Evolutionary conservation across 2,888 invertebrate species (phyloP).

Genomic region (Drosophila meridiana): DNA sequence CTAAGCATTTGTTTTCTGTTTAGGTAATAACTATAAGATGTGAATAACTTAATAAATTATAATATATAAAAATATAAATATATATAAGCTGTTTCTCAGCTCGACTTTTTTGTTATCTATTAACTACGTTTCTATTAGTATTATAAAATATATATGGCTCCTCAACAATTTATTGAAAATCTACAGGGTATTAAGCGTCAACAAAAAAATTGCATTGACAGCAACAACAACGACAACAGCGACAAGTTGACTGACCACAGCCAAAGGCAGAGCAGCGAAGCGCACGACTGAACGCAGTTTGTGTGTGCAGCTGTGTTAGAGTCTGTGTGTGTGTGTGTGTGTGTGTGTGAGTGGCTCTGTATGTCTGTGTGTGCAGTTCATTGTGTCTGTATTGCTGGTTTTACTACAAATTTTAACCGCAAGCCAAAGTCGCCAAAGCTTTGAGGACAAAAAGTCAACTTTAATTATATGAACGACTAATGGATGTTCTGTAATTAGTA

Average conservation of each 20-base stretch:
- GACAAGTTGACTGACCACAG: constrained; percentile 33
- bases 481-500: background rate
- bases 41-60: no score
- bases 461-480: background rate
- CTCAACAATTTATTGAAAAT: background rate
- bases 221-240: constrained; percentile 1
- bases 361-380: constrained; percentile 8
- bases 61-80: no score
- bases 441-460: background rate
- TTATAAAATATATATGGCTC: background rate
- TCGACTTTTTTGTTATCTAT: no score
- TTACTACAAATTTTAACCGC: constrained; percentile 10
- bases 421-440: constrained; percentile 32
- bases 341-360: background rate
- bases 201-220: constrained; percentile 18
- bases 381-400: constrained; percentile 12
- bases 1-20: no score
- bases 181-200: constrained; percentile 10
- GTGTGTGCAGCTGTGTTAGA: background rate
- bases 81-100: no score
- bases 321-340: constrained; percentile 13
- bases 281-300: constrained; percentile 40
- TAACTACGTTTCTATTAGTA: background rate
- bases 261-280: constrained; percentile 27
- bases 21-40: no score